Base-by-base conservation (phyloP, 2,797 vertebrate species). In the Cephalopachus bancanus region DNA sequence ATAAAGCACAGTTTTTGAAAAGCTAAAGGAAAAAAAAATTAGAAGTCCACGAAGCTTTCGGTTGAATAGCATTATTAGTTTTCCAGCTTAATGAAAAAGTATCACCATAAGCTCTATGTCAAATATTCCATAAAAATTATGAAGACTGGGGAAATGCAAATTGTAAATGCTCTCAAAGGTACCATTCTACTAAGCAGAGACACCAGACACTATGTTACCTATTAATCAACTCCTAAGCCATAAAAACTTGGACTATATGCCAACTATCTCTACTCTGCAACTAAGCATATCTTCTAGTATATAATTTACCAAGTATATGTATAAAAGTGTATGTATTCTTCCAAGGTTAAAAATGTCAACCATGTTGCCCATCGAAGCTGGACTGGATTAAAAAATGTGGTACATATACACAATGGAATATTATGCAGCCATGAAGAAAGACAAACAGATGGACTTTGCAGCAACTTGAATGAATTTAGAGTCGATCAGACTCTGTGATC, bases 101-200 rank as follows among this genome's bases (percentile, higher is more conserved):
- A 96, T 89, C 55, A 94, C 53, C 14, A 74, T 19, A 85, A 96
- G 30, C 49, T 83, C 26, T 17, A 74, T 71, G 33, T 79, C 15
- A 94, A 87, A 93, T 83, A 93, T 37, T 72, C n/a, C 76, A 96
- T 57, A 83, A 95, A 95, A 96, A 85, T 96, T 81, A 93, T 84
- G 30, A 94, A 84, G 17, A 94, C 22, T 69, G 5, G 55, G 24
- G 15, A 97, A 93, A 96, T 89, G 65, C 17, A 93, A 92, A 94
- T 89, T 89, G 55, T 65, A 88, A 62, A 64, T 55, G 5, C 84
- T 92, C 88, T 86, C 79, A 65, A 92, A 96, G 65, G 51, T 53
- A 4, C 19, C 0, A 9, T 75, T 80, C 53, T 53, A 83, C 22
- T 33, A 92, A 89, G 59, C 76, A 72, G 22, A 96, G n/a, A 84